Conservation (phyloP, 2,113 vertebrate species). For the Phalacrocorax pelagicus region DNA sequence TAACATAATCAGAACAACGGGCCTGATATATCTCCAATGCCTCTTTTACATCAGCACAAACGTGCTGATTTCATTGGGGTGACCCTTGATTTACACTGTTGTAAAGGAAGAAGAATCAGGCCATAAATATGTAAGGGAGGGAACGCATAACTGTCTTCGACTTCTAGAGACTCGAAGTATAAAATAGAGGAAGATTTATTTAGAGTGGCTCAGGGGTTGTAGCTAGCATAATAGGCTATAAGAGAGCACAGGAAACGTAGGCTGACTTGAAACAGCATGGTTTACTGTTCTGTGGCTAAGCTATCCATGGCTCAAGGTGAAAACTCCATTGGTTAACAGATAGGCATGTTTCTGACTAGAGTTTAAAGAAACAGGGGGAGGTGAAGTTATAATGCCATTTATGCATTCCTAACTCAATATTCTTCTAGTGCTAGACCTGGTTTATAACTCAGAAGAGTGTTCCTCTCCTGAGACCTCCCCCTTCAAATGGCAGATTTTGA, state of each 20-base stretch:
- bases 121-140: neutral
- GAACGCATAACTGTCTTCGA: neutral
- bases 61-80: neutral
- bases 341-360: neutral
- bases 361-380: neutral
- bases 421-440: neutral
- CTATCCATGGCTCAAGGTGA: neutral
- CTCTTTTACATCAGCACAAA: neutral
- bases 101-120: conserved; percentile 4
- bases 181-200: conserved; percentile 43
- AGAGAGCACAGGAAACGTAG: neutral
- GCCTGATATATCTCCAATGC: neutral
- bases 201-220: neutral
- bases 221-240: neutral
- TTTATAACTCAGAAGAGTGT: neutral
- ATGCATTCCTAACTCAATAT: neutral
- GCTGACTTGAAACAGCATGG: neutral
- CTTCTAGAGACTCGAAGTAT: neutral
- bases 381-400: neutral
- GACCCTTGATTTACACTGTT: neutral
- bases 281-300: neutral
- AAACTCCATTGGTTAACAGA: neutral
- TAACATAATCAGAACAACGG: neutral
- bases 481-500: neutral
- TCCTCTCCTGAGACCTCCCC: neutral